Percentiles rank a stretch among this genome's conserved stretches.
Evolutionary conservation across 2,797 vertebrate genomes (phyloP).

Genomic region (Lerista edwardsae): DNA sequence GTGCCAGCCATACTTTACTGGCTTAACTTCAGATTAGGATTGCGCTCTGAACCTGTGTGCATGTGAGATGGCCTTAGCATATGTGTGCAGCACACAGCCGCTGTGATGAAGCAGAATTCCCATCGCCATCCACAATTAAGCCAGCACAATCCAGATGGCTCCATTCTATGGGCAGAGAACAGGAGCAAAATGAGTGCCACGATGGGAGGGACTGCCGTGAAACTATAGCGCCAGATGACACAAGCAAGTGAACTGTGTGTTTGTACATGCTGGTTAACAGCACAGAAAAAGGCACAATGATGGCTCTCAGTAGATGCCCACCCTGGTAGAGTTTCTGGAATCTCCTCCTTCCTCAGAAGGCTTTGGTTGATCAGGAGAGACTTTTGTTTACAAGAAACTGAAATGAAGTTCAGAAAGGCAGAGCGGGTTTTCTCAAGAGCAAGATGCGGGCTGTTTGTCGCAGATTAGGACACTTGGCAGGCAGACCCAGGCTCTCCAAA

Average conservation of each 20-base stretch:
- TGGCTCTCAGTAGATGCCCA: background rate
- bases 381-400: background rate
- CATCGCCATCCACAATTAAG: background rate
- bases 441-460: background rate
- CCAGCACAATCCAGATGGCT: background rate
- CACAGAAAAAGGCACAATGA: background rate
- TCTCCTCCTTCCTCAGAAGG: background rate
- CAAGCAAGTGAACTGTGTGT: background rate
- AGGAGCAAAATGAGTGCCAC: background rate
- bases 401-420: background rate
- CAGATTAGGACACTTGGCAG: background rate
- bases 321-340: background rate
- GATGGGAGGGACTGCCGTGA: background rate
- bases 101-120: background rate
- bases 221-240: background rate
- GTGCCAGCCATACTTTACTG: too few species aligned
- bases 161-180: background rate
- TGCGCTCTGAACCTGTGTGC: too few species aligned
- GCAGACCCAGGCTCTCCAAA: background rate
- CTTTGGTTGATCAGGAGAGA: background rate
- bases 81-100: background rate
- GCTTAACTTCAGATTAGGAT: too few species aligned
- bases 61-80: background rate
- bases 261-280: background rate
- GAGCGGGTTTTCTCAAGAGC: constrained; percentile 13